Evolutionary conservation across 1,140 invertebrate genomes (phyloP).

Genomic region (Drusus annulatus): DNA sequence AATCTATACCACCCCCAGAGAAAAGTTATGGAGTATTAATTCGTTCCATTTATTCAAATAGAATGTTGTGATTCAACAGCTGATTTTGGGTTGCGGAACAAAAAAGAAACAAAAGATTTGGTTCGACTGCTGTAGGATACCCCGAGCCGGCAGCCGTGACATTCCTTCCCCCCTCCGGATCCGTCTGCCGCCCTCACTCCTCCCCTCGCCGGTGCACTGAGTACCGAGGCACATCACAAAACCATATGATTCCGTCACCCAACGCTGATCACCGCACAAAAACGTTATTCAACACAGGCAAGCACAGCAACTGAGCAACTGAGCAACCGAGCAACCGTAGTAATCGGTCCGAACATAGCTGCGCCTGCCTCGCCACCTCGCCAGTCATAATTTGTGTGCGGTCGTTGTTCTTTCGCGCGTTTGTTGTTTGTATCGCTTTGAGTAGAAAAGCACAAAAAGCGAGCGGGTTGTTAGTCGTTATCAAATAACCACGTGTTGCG

Average conservation of each 20-base stretch:
- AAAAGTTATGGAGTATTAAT: too few relatives aligned
- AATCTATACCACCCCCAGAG: too few relatives aligned
- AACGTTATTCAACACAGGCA: conserved; percentile 35
- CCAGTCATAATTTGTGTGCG: conserved; percentile 17
- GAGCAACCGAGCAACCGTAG: neutral
- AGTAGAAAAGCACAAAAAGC: neutral
- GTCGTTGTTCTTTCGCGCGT: conserved; percentile 11
- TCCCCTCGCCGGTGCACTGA: neutral
- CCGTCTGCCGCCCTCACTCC: neutral
- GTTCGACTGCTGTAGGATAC: conserved; percentile 3
- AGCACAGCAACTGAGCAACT: too few relatives aligned
- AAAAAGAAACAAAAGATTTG: neutral
- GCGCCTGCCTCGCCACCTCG: neutral
- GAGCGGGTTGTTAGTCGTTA: neutral
- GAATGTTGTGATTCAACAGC: too few relatives aligned
- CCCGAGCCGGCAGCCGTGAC: conserved; percentile 44
- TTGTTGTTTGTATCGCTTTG: conserved; percentile 4
- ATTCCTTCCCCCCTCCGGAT: conserved; percentile 23
- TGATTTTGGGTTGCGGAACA: too few relatives aligned
- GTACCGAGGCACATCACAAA: neutral
- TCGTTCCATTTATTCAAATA: too few relatives aligned
- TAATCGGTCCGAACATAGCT: conserved; percentile 30
- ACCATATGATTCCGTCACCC: conserved; percentile 20
- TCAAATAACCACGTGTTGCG: conserved; percentile 19
- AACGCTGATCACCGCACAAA: conserved; percentile 22